Conservation (phyloP, 2,888 invertebrate genomes). For the Lasioglossum lativentre region DNA sequence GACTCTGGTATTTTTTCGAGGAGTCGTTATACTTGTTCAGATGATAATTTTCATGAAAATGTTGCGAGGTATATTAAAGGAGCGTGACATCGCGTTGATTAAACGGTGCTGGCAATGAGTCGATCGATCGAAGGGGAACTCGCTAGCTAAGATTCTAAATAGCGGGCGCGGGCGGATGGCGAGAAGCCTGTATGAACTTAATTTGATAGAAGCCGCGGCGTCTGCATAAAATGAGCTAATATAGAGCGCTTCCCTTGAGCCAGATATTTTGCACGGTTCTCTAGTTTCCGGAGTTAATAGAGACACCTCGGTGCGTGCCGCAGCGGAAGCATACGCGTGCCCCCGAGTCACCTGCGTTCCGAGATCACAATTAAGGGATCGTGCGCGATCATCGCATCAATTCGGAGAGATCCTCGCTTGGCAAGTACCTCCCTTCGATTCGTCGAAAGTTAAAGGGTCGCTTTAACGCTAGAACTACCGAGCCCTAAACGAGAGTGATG, state of each 20-base stretch:
- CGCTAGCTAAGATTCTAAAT: conserved; percentile 46
- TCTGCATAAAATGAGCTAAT: conserved; percentile 78
- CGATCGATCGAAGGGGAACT: conserved; percentile 58
- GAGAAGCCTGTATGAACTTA: conserved; percentile 65
- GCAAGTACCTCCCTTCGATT: conserved; percentile 22
- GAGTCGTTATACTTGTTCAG: not conserved
- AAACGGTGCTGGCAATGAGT: conserved; percentile 25
- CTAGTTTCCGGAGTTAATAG: conserved; percentile 66
- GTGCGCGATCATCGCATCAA: conserved; percentile 36
- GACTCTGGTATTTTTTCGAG: not conserved
- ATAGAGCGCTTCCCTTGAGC: conserved; percentile 71
- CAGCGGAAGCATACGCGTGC: conserved; percentile 40
- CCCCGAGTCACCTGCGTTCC: conserved; percentile 35
- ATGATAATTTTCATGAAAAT: not conserved
- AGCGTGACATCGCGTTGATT: conserved; percentile 36
- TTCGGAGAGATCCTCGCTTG: conserved; percentile 42
- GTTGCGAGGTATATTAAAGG: not conserved
- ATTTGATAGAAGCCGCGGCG: conserved; percentile 73
- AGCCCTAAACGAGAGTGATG: too few species aligned
- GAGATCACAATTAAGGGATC: conserved; percentile 50
- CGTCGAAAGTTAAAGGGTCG: not conserved
- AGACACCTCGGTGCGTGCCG: conserved; percentile 64
- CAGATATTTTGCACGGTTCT: conserved; percentile 65
- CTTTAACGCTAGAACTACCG: too few species aligned
- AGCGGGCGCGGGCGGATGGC: conserved; percentile 46